phyloP scores from a whole-genome alignment of 2,113 vertebrate species.

The Paratilapia polleni region DNA sequence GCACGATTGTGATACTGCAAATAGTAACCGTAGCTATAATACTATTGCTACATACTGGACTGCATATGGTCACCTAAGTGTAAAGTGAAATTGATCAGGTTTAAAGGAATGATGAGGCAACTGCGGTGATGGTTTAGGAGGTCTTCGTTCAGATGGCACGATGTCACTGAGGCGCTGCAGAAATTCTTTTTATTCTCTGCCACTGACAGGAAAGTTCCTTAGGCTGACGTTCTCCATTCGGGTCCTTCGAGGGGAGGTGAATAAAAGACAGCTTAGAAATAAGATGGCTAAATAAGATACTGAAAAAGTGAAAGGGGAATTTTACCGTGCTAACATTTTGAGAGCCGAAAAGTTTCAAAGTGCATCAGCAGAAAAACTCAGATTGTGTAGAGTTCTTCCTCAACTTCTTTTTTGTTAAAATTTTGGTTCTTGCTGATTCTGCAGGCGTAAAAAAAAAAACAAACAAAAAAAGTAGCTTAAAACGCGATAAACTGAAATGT shows the following conservation, averaged over 20 bases:
- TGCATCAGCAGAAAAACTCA: background rate
- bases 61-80: background rate
- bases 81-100: conserved; percentile 1
- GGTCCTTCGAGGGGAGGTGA: conserved; percentile 13
- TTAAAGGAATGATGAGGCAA: conserved; percentile 2
- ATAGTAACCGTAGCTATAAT: conserved; percentile 14
- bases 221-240: background rate
- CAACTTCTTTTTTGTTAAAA: background rate
- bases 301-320: background rate
- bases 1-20: conserved; percentile 16
- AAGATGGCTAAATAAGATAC: background rate
- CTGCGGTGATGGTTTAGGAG: conserved; percentile 9
- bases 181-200: background rate
- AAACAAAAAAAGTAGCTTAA: background rate
- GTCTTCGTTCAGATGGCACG: conserved; percentile 3
- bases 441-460: background rate
- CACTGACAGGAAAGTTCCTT: background rate
- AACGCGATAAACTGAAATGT: background rate
- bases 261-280: conserved; percentile 20
- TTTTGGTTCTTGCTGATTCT: background rate
- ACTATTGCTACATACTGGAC: background rate
- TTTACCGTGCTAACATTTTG: background rate
- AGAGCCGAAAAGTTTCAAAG: background rate
- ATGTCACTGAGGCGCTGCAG: conserved; percentile 9
- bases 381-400: background rate